Conservation (phyloP, 2,797 vertebrate genomes). For the Corythornis leucogaster region DNA sequence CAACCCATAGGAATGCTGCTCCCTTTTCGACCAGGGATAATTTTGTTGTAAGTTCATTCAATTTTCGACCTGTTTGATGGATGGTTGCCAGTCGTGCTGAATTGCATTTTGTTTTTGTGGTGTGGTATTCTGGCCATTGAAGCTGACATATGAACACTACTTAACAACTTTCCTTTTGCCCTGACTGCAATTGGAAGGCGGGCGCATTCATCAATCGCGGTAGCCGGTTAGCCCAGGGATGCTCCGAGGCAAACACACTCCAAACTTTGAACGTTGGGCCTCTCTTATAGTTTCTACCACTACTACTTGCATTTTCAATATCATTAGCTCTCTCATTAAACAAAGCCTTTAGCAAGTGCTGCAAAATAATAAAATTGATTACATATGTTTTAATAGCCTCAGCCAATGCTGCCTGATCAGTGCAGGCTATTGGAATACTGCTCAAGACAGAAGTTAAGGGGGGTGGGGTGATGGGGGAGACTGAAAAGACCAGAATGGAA, state of each 20-base stretch:
- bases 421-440: not conserved
- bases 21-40: constrained; percentile 47
- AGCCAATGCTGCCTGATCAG: not conserved
- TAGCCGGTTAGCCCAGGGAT: not conserved
- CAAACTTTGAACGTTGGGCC: constrained; percentile 13
- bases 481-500: not conserved
- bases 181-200: constrained; percentile 20
- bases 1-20: constrained; percentile 69
- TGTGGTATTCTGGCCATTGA: constrained; percentile 15
- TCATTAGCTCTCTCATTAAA: constrained; percentile 40
- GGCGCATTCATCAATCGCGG: constrained; percentile 23
- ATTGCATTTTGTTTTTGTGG: constrained; percentile 45
- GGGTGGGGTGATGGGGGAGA: no score
- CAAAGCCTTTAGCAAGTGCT: constrained; percentile 43
- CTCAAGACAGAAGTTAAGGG: not conserved
- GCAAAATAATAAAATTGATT: constrained; percentile 47
- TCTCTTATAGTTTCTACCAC: constrained; percentile 3
- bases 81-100: constrained; percentile 50
- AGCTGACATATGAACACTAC: constrained; percentile 45
- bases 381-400: constrained; percentile 20
- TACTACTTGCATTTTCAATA: constrained; percentile 24
- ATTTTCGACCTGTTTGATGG: constrained; percentile 71
- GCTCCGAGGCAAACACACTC: constrained; percentile 38
- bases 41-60: constrained; percentile 65
- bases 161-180: constrained; percentile 60